Conservation (phyloP, 2,113 vertebrate genomes). For the Trogon melanurus region DNA sequence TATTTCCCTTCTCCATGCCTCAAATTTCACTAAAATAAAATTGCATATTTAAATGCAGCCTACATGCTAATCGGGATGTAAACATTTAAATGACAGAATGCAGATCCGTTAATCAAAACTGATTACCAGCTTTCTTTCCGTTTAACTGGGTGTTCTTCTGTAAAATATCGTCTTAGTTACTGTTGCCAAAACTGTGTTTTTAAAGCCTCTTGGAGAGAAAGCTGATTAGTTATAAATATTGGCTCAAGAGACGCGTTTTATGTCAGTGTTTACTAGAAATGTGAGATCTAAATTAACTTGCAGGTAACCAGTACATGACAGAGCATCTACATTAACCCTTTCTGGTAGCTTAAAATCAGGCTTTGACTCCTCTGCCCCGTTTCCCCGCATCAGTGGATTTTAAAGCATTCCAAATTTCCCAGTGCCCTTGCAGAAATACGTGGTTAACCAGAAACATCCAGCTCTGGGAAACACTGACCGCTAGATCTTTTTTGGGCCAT, state of each 20-base stretch:
- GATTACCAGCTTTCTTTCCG: slow-evolving; percentile 25
- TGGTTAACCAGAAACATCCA: neutral
- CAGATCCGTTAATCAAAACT: slow-evolving; percentile 39
- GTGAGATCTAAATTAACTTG: neutral
- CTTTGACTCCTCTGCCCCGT: neutral
- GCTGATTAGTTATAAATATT: neutral
- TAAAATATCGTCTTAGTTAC: neutral
- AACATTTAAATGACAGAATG: slow-evolving; percentile 35
- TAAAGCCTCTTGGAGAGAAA: slow-evolving; percentile 43
- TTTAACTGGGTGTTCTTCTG: slow-evolving; percentile 11
- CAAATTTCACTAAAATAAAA: neutral
- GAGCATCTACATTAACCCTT: neutral
- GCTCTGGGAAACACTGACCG: neutral
- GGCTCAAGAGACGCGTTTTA: slow-evolving; percentile 24
- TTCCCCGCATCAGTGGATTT: neutral
- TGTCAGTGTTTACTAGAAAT: slow-evolving; percentile 14
- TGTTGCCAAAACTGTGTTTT: slow-evolving; percentile 52
- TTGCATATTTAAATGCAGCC: neutral
- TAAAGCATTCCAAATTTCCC: neutral
- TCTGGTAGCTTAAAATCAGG: neutral
- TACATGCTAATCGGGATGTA: neutral
- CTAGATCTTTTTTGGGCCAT: neutral
- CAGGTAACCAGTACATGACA: neutral
- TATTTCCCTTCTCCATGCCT: neutral
- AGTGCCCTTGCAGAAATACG: neutral